A percentile compares a stretch with the other conserved stretches of the same genome.
Evolutionary conservation across 2,113 vertebrate genomes (phyloP).

Genomic region (Axis porcinus): DNA sequence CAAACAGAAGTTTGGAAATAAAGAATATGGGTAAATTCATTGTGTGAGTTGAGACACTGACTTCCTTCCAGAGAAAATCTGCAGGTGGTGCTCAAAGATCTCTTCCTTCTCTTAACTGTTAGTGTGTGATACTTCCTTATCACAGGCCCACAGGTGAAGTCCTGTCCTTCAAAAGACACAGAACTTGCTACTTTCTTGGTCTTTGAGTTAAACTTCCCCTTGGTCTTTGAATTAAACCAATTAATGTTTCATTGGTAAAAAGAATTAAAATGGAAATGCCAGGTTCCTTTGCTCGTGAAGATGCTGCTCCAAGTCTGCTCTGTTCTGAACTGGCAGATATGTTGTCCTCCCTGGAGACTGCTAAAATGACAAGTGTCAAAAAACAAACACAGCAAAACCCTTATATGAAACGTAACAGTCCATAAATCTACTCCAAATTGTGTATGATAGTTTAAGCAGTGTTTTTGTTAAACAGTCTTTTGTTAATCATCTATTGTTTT

Average conservation of each 20-base stretch:
- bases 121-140: not conserved
- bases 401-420: fast-evolving
- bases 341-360: not conserved
- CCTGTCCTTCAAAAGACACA: not conserved
- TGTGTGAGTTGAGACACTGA: not conserved
- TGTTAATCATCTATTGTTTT: not conserved
- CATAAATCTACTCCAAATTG: not conserved
- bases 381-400: not conserved
- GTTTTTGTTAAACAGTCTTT: not conserved
- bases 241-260: not conserved
- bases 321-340: not conserved
- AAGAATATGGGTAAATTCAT: too few relatives aligned
- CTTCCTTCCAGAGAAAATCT: not conserved
- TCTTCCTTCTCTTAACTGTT: not conserved
- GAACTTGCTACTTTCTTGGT: not conserved
- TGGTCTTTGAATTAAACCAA: not conserved
- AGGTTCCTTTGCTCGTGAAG: not conserved
- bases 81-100: not conserved
- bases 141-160: not conserved
- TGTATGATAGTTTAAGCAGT: not conserved
- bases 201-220: not conserved
- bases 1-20: not conserved
- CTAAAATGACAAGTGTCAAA: not conserved
- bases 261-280: too few relatives aligned
- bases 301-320: not conserved